Base-by-base conservation (phyloP, 2,888 invertebrate species). In the Copidosoma aretas region DNA sequence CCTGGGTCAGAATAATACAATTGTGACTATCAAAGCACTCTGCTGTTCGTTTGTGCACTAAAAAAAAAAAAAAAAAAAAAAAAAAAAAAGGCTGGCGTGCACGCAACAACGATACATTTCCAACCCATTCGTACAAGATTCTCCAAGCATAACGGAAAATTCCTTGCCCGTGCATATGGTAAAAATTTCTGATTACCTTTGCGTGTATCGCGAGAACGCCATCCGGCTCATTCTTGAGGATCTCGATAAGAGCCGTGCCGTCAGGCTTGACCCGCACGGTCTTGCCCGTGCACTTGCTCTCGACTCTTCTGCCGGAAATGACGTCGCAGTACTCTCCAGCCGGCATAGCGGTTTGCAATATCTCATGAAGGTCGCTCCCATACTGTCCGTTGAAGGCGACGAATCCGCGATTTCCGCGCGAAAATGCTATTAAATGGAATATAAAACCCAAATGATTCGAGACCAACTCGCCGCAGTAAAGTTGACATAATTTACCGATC, bases 301-400 rank as follows among this genome's bases (percentile, higher is more conserved):
- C 84, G 32, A 52, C 54, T 39, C 56, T 63, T 12, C 82, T 80
- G 10, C 94, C 94, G 22, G 91, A 90, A 73, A 94, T 93, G 25
- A 95, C 86, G 83, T 95, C 95, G 82, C 95, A 95, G 84, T 96
- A 95, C 0, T 77, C 85, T 46, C 95, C 95, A 61, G 89, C 86
- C 1, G 92, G 90, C 43, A 95, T 86, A 72, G 91, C 91, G 3
- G 91, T 92, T 84, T 89, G 81, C 43, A 92, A 83, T 46, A 78
- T 86, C 76, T 87, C 83, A 62, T 88, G 87, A 49, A 93, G 77
- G 73, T 89, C 87, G 77, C 87, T 86, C 54, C 83, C 81, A 39
- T 49, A 67, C 39, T 91, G 90, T 59, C 87, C 88, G 79, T 93
- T 94, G 76, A 94, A 89, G 1, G 91, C 93, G n/a, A 93, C 84